phyloP scores from a whole-genome alignment of 2,113 vertebrate species.

The Pionites leucogaster region DNA sequence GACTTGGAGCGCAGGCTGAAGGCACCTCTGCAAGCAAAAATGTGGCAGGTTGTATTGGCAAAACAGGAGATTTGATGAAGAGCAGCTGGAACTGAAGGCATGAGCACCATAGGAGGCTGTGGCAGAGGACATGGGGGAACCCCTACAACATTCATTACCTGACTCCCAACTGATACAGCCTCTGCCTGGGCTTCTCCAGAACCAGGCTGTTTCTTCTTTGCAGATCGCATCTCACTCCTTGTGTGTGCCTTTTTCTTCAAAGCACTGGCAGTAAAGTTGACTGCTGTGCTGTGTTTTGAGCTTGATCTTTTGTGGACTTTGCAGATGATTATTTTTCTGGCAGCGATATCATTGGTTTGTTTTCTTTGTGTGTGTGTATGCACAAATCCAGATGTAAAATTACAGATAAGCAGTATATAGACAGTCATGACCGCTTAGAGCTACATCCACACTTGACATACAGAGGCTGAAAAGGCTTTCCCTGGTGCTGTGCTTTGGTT shows the following conservation, averaged over 20 bases:
- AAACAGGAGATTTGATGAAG: background rate
- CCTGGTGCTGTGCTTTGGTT: background rate
- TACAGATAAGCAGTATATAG: background rate
- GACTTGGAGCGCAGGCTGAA: background rate
- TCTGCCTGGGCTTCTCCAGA: background rate
- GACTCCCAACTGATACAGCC: background rate
- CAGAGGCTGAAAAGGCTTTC: background rate
- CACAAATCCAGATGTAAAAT: background rate
- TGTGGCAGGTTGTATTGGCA: background rate
- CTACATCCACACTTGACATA: background rate
- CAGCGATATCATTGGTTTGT: background rate
- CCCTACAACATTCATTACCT: accelerated
- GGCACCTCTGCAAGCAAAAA: background rate
- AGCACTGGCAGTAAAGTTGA: background rate
- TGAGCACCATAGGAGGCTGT: background rate
- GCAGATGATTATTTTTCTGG: background rate
- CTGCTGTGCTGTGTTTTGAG: background rate
- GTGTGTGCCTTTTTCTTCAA: background rate
- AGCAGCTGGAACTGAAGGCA: background rate
- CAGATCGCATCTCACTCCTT: background rate
- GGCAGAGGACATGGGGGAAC: background rate
- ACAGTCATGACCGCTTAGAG: background rate
- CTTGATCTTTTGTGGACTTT: background rate
- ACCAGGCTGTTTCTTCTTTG: background rate
- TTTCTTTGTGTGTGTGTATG: background rate